Conservation (phyloP, 2,797 vertebrate genomes). For the Pogonophryne albipinna region DNA sequence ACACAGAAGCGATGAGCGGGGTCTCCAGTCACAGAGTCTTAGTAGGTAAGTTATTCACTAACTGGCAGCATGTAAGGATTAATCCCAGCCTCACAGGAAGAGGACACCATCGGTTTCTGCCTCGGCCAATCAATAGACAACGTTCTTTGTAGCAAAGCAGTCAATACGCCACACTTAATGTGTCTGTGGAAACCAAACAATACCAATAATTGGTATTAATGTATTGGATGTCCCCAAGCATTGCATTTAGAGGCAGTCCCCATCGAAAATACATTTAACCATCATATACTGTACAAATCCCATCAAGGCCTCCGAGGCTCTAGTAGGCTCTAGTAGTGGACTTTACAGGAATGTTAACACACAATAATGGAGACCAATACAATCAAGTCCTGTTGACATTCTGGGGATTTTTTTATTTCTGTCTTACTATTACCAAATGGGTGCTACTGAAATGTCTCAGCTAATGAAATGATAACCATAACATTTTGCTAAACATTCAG, state of each 20-base stretch:
- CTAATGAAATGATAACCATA: neutral
- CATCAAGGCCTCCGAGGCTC: constrained; percentile 13
- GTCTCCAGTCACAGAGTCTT: constrained; percentile 33
- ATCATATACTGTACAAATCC: constrained; percentile 30
- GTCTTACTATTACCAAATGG: too few species aligned
- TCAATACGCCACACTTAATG: constrained; percentile 84
- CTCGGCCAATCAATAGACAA: constrained; percentile 81
- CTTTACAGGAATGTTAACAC: constrained; percentile 7
- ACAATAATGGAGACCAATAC: neutral
- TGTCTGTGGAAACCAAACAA: constrained; percentile 81
- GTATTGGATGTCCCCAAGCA: constrained; percentile 64
- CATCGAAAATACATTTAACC: constrained; percentile 48
- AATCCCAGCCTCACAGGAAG: constrained; percentile 71
- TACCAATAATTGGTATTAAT: constrained; percentile 86
- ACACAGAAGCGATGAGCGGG: neutral
- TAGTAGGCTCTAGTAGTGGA: constrained; percentile 4
- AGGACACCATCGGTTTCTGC: constrained; percentile 73
- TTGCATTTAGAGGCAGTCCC: constrained; percentile 65
- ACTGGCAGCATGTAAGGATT: constrained; percentile 60
- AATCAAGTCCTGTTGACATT: neutral
- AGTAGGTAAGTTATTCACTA: constrained; percentile 49
- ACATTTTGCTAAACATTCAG: neutral
- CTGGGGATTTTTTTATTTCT: neutral
- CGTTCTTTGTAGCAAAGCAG: constrained; percentile 80
- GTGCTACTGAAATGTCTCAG: neutral